Conservation (phyloP, 2,797 vertebrate species). For the Triplophysa yarkandensis region DNA sequence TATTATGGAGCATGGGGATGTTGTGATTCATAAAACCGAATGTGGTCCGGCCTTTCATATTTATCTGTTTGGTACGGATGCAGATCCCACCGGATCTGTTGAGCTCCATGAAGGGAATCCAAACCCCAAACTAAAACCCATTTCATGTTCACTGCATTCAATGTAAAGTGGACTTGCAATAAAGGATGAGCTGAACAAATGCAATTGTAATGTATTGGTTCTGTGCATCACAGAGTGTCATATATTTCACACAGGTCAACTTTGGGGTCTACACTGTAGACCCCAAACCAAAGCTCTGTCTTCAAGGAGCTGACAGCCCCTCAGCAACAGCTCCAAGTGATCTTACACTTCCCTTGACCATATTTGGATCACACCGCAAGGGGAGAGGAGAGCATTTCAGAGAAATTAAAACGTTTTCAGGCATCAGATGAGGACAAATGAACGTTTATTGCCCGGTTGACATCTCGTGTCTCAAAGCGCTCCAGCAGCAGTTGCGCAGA, state of each 20-base stretch:
- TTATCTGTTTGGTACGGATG: conserved; percentile 39
- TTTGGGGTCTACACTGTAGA: no score
- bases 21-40: conserved; percentile 10
- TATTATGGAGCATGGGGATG: conserved; percentile 12
- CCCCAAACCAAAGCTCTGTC: conserved; percentile 49
- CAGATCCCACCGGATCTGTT: not conserved
- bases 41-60: conserved; percentile 27
- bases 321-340: conserved; percentile 73
- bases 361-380: conserved; percentile 71
- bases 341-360: conserved; percentile 76
- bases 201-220: no score
- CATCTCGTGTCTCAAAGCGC: conserved; percentile 48
- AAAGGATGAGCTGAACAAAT: no score
- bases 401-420: conserved; percentile 68
- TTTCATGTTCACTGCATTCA: no score
- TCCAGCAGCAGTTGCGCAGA: conserved; percentile 49
- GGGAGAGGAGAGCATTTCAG: conserved; percentile 64
- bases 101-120: not conserved
- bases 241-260: no score
- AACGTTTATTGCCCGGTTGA: conserved; percentile 64
- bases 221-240: no score
- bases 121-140: no score
- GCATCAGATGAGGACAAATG: conserved; percentile 64
- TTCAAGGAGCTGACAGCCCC: conserved; percentile 65
- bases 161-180: no score